These are phyloP conservation scores for Carcina quercana DNA, from an alignment of 2,888 invertebrate species.

Conservation along the genomic window DNA sequence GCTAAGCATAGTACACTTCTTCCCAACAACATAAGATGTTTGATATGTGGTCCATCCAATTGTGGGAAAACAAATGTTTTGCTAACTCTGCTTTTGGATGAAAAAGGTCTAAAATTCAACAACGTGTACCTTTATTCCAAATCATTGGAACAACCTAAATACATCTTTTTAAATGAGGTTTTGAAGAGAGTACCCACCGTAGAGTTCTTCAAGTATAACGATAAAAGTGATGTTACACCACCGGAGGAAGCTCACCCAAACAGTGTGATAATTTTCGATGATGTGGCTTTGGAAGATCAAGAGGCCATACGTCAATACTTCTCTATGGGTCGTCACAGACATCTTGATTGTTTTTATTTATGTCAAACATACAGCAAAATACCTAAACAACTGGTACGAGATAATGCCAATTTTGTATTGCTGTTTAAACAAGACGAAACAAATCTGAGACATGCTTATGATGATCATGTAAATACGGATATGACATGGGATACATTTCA, in stretches of 20 bases:
- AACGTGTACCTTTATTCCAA: not conserved
- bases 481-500: constrained; percentile 20
- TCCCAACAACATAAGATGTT: constrained; percentile 10
- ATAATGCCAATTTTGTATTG: constrained; percentile 20
- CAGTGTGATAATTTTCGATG: constrained; percentile 17
- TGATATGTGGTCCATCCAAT: constrained; percentile 17
- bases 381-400: constrained; percentile 25
- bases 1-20: not conserved
- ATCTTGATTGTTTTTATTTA: constrained; percentile 6
- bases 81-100: constrained; percentile 2
- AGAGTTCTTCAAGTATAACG: not conserved
- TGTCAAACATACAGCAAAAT: constrained; percentile 28
- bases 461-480: constrained; percentile 24
- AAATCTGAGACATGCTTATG: constrained; percentile 25
- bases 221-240: not conserved
- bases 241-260: constrained; percentile 14
- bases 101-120: not conserved
- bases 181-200: not conserved
- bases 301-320: constrained; percentile 6
- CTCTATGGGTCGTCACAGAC: too few species aligned
- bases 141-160: not conserved
- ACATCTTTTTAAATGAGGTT: not conserved
- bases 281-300: constrained; percentile 16
- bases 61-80: constrained; percentile 23
- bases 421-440: constrained; percentile 26